Percentiles rank a stretch among this genome's conserved stretches.
Conservation (phyloP, 2,797 vertebrate genomes). For the Coreius guichenoti region DNA sequence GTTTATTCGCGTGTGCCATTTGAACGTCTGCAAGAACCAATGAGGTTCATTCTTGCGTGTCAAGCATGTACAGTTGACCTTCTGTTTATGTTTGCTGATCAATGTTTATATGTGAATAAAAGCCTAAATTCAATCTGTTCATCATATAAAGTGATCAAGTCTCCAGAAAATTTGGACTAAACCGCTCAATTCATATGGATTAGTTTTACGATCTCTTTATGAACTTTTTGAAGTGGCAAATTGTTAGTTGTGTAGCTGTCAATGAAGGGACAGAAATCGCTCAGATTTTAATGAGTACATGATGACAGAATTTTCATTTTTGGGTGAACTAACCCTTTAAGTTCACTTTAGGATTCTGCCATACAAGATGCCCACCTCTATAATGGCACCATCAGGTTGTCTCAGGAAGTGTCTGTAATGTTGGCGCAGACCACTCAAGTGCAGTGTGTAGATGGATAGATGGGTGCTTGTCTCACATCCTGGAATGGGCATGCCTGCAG, state of each 20-base stretch:
- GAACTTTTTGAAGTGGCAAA: background rate
- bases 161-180: background rate
- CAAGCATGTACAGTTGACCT: background rate
- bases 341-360: background rate
- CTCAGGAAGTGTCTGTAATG: slow-evolving; percentile 88
- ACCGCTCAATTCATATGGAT: no score
- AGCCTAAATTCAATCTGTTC: background rate
- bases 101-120: background rate
- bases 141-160: no score
- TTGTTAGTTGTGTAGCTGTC: background rate
- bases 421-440: slow-evolving; percentile 82
- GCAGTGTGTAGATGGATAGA: slow-evolving; percentile 82
- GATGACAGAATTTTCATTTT: no score
- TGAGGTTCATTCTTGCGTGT: background rate
- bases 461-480: slow-evolving; percentile 77
- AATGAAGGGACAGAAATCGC: background rate
- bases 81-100: background rate
- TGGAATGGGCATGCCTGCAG: slow-evolving; percentile 51
- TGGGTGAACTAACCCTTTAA: background rate
- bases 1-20: background rate
- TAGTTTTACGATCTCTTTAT: background rate
- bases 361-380: slow-evolving; percentile 81
- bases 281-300: background rate
- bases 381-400: slow-evolving; percentile 85
- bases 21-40: background rate